These are phyloP conservation scores for Clarias platycephalus DNA, from an alignment of 2,797 vertebrate genomes.

Conservation along the genomic window DNA sequence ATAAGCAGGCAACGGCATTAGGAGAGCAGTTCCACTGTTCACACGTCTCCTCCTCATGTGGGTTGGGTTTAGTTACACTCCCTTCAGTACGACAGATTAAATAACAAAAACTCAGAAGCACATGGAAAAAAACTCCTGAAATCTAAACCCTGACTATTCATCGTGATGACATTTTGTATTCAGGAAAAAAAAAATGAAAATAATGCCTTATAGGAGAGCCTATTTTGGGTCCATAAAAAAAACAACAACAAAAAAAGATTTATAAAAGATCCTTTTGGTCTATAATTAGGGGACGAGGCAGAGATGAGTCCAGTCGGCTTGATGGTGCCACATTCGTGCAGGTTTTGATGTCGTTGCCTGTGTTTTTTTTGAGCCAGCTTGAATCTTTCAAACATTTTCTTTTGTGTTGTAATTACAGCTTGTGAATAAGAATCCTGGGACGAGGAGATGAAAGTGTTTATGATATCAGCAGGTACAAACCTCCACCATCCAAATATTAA, in stretches of 20 bases:
- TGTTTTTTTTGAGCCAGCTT: not conserved
- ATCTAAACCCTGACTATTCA: not conserved
- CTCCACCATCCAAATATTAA: not conserved
- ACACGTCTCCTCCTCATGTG: constrained; percentile 14
- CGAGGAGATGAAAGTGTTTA: not conserved
- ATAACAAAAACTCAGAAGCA: not conserved
- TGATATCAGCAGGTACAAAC: not conserved
- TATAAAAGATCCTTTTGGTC: not conserved
- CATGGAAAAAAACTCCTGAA: not conserved
- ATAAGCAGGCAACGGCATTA: not conserved
- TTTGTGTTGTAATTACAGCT: not conserved
- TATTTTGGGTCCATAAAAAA: not conserved
- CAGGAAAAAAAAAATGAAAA: too few species aligned
- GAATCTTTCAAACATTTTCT: not conserved
- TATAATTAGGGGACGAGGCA: not conserved
- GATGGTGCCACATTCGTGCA: not conserved
- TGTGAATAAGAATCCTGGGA: not conserved
- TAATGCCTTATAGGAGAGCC: not conserved
- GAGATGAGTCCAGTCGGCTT: not conserved
- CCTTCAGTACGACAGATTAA: constrained; percentile 17
- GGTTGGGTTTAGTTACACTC: constrained; percentile 59
- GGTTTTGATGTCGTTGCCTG: not conserved
- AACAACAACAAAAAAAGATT: not conserved
- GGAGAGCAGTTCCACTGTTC: constrained; percentile 14
- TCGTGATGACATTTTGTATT: too few species aligned